Conservation (phyloP, 2,797 vertebrate genomes). For the Varecia variegata region DNA sequence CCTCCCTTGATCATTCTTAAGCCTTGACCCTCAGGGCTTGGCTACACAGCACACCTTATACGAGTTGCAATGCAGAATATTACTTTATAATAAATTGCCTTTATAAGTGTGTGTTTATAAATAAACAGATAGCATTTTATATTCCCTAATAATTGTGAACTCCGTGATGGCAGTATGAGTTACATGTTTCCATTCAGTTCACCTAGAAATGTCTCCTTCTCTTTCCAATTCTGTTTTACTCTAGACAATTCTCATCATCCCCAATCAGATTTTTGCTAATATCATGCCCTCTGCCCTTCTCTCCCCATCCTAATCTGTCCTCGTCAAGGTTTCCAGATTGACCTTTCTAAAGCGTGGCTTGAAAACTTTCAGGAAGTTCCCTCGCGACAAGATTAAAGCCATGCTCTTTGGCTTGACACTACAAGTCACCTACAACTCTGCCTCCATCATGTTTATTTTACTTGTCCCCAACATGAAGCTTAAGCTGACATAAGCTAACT, state of each 20-base stretch:
- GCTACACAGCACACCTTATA: not conserved
- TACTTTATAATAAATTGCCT: not conserved
- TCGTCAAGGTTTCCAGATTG: not conserved
- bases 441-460: not conserved
- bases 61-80: not conserved
- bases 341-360: not conserved
- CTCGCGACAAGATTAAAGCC: not conserved
- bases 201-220: not conserved
- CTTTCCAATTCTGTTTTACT: not conserved
- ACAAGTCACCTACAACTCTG: not conserved
- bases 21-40: rapidly evolving
- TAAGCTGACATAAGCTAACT: not conserved
- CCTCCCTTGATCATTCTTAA: not conserved
- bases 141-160: not conserved
- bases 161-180: not conserved
- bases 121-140: not conserved
- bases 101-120: not conserved
- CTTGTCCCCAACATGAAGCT: not conserved
- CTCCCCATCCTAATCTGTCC: not conserved
- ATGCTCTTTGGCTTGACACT: not conserved
- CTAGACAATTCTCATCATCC: not conserved
- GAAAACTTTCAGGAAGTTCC: not conserved
- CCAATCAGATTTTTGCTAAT: not conserved
- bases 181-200: not conserved
- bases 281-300: not conserved